A percentile compares a stretch with the other conserved stretches of the same genome.
phyloP scores from a whole-genome alignment of 2,797 vertebrate genomes.

The Vireo griseus region DNA sequence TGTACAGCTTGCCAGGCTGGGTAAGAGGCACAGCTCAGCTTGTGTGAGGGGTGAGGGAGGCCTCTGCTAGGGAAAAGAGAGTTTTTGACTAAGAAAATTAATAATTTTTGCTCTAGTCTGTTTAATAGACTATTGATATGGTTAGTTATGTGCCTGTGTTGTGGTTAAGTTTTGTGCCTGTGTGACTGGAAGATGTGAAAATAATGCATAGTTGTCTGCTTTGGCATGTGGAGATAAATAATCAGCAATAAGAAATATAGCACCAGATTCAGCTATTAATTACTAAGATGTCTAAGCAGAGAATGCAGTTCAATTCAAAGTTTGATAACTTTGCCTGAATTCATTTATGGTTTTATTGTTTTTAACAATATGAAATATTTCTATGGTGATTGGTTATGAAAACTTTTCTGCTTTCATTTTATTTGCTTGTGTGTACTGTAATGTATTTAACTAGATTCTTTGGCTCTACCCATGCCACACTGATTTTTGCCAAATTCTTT shows the following conservation, averaged over 20 bases:
- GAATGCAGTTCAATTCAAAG: background rate
- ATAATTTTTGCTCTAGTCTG: background rate
- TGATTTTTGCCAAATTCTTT: background rate
- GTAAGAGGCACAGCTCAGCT: background rate
- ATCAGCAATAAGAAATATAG: background rate
- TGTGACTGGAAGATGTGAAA: background rate
- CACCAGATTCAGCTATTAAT: background rate
- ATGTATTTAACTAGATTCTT: background rate
- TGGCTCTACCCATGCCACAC: background rate
- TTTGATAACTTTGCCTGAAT: background rate
- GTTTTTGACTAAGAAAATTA: background rate
- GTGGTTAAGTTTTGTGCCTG: background rate
- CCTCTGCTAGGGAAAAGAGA: background rate
- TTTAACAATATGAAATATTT: background rate
- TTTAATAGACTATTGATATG: background rate
- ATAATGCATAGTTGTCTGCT: background rate
- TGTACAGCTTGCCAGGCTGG: background rate
- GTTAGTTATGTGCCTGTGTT: background rate
- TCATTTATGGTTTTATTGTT: background rate
- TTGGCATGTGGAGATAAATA: background rate
- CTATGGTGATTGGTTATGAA: background rate
- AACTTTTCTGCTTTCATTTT: background rate
- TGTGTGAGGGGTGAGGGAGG: rapidly evolving
- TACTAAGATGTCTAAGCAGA: background rate
- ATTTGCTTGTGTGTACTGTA: background rate